Conservation (phyloP, 1,140 invertebrate genomes). For the Drosophila erecta region DNA sequence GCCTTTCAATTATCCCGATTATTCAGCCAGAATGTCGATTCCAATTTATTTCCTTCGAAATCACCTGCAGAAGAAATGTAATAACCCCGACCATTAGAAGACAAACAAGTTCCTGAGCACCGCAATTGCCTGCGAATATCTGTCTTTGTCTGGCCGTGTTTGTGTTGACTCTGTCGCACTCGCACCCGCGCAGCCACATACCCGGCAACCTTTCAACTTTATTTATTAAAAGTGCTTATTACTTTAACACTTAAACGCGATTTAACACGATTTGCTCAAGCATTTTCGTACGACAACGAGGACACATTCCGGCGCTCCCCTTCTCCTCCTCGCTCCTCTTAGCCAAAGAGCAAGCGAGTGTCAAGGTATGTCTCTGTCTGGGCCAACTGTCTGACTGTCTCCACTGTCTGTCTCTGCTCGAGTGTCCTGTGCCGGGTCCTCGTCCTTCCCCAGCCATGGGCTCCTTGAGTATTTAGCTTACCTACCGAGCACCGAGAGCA, state of each 20-base stretch:
- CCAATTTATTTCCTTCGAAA: slow-evolving; percentile 22
- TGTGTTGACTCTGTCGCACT: slow-evolving; percentile 30
- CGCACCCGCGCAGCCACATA: not conserved
- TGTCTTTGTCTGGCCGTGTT: slow-evolving; percentile 24
- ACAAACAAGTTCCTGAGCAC: slow-evolving; percentile 39
- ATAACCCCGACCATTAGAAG: slow-evolving; percentile 38
- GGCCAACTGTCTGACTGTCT: slow-evolving; percentile 36
- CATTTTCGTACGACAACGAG: slow-evolving; percentile 73
- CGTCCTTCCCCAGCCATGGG: slow-evolving; percentile 25
- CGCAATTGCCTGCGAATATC: slow-evolving; percentile 24
- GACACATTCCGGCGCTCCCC: slow-evolving; percentile 49
- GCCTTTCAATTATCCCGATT: slow-evolving; percentile 2
- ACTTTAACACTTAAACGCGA: slow-evolving; percentile 82
- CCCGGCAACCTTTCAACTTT: slow-evolving; percentile 63
- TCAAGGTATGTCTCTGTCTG: slow-evolving; percentile 61
- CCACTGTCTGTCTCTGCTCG: slow-evolving; percentile 18
- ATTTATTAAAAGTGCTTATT: slow-evolving; percentile 83
- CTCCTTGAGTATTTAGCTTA: slow-evolving; percentile 70
- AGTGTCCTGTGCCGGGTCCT: slow-evolving; percentile 29
- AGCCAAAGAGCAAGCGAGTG: slow-evolving; percentile 47
- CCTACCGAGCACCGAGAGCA: slow-evolving; percentile 59
- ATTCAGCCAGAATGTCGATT: slow-evolving; percentile 6
- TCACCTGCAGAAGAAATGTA: slow-evolving; percentile 43
- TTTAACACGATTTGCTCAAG: slow-evolving; percentile 82
- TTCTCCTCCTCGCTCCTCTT: slow-evolving; percentile 12